Evolutionary conservation across 2,888 invertebrate species (phyloP), one percentile per base, ranked within the genome.

Genomic region (Sinohyriopsis cumingii): DNA sequence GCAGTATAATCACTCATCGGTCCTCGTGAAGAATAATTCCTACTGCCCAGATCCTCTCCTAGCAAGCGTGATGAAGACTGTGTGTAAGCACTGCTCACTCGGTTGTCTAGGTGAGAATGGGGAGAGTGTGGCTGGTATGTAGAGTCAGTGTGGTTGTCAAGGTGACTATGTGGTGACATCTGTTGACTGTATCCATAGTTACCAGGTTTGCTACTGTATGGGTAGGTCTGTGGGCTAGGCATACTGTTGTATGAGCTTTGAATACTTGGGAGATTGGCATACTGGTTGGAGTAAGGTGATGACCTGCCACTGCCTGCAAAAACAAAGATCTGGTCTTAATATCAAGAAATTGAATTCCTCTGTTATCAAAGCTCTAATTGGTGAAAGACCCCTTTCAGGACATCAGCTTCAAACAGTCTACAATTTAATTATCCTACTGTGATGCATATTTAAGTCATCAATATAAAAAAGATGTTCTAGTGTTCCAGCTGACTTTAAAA

Each of bases 231-330:
- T 18, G 69, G 60, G 18, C 66, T 59, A 25, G 77, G 72, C 55
- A 71, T 69, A 18, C 75, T 69, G 53, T 71, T 77, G 65, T 81
- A 81, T 15, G 74, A 71, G 45, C 71, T 70, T 65, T 73, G 75
- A 22, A 72, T 56, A 19, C 62, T 56, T 19, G 73, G 63, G 18
- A 78, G 61, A 69, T 83, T 84, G 59, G 82, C 83, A 71, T 85
- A 85, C 69, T 83, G 83, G 66, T 81, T 76, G 3, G 76, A 71
- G 67, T 82, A 81, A 1, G 81, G 77, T 15, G 79, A 75, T 6
- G 78, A 75, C 53, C 75, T 64, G 18, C 78, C 78, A 72, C 78
- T 78, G 33, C 77, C 77, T 77, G 68, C 7, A 71, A 69, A 59
- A 20, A 18, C 28, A 28, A 59, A 54, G 24, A 45, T 45, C 45